phyloP scores from a whole-genome alignment of 2,113 vertebrate genomes.

The Lontra canadensis region DNA sequence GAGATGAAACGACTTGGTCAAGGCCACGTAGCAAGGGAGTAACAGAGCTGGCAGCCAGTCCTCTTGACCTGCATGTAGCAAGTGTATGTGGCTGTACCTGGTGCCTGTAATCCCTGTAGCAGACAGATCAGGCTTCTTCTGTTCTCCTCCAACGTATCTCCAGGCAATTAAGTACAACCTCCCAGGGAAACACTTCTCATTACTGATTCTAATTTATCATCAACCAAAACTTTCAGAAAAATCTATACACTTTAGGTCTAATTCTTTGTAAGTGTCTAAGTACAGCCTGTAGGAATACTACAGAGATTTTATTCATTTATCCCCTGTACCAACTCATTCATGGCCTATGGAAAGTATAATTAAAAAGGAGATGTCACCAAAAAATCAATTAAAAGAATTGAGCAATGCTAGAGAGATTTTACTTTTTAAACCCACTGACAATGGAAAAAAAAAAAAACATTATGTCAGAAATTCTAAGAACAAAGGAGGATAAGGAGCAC shows the following conservation, averaged over 20 bases:
- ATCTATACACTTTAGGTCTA: constrained; percentile 47
- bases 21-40: background rate
- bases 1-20: background rate
- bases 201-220: constrained; percentile 58
- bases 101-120: background rate
- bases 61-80: background rate
- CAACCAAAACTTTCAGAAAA: constrained; percentile 59
- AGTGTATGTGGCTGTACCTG: background rate
- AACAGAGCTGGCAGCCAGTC: background rate
- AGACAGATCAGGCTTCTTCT: background rate
- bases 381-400: constrained; percentile 57
- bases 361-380: constrained; percentile 59
- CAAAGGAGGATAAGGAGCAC: background rate
- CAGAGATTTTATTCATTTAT: constrained; percentile 59
- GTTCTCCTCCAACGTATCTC: constrained; percentile 25
- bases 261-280: constrained; percentile 53
- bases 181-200: background rate
- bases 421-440: constrained; percentile 15
- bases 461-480: constrained; percentile 28
- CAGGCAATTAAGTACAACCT: constrained; percentile 38
- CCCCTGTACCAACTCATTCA: constrained; percentile 44
- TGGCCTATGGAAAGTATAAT: constrained; percentile 63
- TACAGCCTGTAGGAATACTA: constrained; percentile 47
- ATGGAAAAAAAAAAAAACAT: background rate
- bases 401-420: constrained; percentile 42